Percentiles rank a stretch among this genome's conserved stretches.
Conservation (phyloP, 2,888 invertebrate species). For the Apoderus coryli region DNA sequence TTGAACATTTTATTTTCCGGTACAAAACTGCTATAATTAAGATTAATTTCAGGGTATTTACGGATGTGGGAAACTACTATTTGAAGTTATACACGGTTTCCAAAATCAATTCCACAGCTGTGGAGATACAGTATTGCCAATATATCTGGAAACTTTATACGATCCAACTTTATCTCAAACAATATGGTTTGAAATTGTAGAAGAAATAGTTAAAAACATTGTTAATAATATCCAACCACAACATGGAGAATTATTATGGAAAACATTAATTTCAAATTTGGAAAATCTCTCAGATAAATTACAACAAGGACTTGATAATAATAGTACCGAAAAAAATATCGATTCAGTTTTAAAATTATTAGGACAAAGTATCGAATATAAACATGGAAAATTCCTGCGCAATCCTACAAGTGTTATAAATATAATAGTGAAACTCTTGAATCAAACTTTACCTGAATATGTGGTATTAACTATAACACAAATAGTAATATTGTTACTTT, state of each 20-base stretch:
- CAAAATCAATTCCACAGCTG: conserved; percentile 76
- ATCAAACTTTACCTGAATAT: conserved; percentile 33
- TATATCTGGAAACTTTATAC: conserved; percentile 48
- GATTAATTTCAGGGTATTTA: conserved; percentile 45
- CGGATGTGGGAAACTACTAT: conserved; percentile 77
- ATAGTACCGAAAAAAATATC: conserved; percentile 15
- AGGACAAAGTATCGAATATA: conserved; percentile 45
- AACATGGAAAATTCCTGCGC: conserved; percentile 46
- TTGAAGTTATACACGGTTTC: conserved; percentile 77
- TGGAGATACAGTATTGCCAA: conserved; percentile 52
- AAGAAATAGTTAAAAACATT: conserved; percentile 48
- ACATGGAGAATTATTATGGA: conserved; percentile 55
- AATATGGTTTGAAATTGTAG: conserved; percentile 47
- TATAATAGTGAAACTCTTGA: conserved; percentile 39
- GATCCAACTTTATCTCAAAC: conserved; percentile 38
- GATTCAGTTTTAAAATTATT: conserved; percentile 39
- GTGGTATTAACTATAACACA: conserved; percentile 37
- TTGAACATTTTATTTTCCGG: conserved; percentile 3
- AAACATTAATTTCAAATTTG: conserved; percentile 32
- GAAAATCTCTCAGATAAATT: conserved; percentile 20
- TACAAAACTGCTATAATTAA: conserved; percentile 1
- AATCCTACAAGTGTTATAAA: conserved; percentile 45
- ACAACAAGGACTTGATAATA: conserved; percentile 11
- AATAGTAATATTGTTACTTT: conserved; percentile 42
- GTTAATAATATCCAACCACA: conserved; percentile 45